phyloP scores from a whole-genome alignment of 2,888 invertebrate genomes.

The Phrixothrix hirtus region DNA sequence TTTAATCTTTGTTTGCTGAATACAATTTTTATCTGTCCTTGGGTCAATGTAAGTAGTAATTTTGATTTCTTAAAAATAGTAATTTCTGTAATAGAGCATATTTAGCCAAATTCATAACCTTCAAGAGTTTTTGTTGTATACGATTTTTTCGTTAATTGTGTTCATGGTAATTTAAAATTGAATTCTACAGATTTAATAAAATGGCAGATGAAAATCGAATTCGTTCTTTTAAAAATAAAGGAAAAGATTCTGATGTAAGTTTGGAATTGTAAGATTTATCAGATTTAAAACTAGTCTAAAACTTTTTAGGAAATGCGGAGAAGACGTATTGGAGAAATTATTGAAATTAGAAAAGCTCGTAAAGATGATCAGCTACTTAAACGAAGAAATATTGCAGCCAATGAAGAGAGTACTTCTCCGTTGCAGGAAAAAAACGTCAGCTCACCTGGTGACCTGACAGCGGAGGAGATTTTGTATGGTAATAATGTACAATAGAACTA shows the following conservation, averaged over 20 bases:
- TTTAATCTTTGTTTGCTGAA: no score
- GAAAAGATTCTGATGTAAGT: conserved; percentile 74
- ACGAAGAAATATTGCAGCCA: conserved; percentile 76
- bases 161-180: no score
- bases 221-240: conserved; percentile 77
- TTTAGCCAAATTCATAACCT: no score
- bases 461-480: conserved; percentile 74
- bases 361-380: conserved; percentile 94
- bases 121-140: no score
- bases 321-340: conserved; percentile 84
- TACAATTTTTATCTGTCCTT: no score
- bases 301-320: conserved; percentile 88
- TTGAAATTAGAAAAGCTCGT: conserved; percentile 89
- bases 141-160: no score
- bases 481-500: no score
- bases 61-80: no score
- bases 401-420: conserved; percentile 60
- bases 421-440: conserved; percentile 58
- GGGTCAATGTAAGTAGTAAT: no score
- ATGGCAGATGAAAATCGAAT: conserved; percentile 72
- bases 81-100: no score
- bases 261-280: conserved; percentile 6
- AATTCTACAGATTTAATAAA: not conserved
- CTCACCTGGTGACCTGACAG: conserved; percentile 58
- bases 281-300: no score